A percentile compares a stretch with the other conserved stretches of the same genome.
Evolutionary conservation across 2,113 vertebrate species (phyloP).

Genomic region (Geococcyx californianus): DNA sequence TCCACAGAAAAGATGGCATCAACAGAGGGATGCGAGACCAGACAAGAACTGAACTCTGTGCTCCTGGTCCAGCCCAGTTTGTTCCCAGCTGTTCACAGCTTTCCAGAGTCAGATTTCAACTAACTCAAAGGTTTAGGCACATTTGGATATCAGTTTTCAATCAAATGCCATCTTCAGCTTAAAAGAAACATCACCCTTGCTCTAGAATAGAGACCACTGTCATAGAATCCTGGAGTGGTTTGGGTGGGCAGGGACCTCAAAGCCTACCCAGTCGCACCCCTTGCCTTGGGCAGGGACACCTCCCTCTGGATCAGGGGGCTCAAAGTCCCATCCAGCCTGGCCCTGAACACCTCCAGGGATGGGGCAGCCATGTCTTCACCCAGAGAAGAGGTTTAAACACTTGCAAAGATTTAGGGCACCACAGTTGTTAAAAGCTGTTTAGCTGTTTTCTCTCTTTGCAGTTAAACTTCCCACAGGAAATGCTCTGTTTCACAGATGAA

Average conservation of each 20-base stretch:
- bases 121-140: not conserved
- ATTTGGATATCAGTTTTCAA: not conserved
- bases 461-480: not conserved
- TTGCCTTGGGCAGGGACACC: too few relatives aligned
- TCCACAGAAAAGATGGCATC: not conserved
- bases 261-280: too few relatives aligned
- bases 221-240: too few relatives aligned
- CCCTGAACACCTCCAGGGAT: too few relatives aligned
- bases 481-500: not conserved
- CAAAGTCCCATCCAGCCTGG: too few relatives aligned
- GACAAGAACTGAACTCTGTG: not conserved
- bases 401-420: not conserved
- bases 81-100: not conserved
- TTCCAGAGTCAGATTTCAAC: not conserved
- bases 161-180: not conserved
- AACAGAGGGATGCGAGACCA: not conserved
- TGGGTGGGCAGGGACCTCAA: too few relatives aligned
- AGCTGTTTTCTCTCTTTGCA: not conserved
- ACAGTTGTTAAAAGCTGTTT: not conserved
- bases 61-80: not conserved
- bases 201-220: not conserved
- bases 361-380: not conserved
- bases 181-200: not conserved
- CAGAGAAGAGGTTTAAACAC: not conserved
- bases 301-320: too few relatives aligned